A percentile compares a stretch with the other conserved stretches of the same genome.
These are phyloP conservation scores for Strix occidentalis DNA, from an alignment of 2,797 vertebrate genomes.

Conservation along the genomic window DNA sequence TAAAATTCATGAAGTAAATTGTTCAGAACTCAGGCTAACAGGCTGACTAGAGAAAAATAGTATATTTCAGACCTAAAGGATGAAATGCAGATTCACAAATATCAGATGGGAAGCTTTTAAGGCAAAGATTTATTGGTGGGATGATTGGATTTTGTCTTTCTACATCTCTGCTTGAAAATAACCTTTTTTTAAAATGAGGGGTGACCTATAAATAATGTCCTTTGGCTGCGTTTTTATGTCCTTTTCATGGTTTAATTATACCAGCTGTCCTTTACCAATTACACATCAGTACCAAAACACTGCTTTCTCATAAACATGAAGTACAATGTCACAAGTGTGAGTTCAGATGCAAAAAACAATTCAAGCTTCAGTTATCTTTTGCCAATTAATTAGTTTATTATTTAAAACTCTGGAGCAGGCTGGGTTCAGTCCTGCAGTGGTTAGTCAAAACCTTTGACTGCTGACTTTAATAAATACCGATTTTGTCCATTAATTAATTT, in stretches of 20 bases:
- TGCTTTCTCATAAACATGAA: neutral
- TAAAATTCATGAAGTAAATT: neutral
- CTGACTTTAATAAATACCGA: neutral
- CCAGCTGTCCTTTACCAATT: neutral
- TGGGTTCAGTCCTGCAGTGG: neutral
- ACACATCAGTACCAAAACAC: neutral
- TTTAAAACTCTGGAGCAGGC: neutral
- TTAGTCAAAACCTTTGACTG: neutral
- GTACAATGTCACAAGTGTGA: neutral
- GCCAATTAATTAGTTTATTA: neutral
- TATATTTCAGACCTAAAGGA: neutral
- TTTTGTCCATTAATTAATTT: neutral
- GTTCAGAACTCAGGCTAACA: neutral
- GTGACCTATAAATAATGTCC: neutral
- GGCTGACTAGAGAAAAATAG: neutral
- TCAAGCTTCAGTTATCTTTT: neutral
- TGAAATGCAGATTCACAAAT: neutral
- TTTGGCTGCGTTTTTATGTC: neutral
- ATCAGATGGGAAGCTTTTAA: neutral
- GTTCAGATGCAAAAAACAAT: neutral
- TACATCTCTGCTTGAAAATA: neutral
- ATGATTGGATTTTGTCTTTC: conserved; percentile 24
- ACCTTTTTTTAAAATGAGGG: neutral
- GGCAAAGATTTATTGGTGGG: conserved; percentile 16
- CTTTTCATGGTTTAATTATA: conserved; percentile 21